Conservation (phyloP, 2,888 invertebrate species). For the Drosophila borealis region DNA sequence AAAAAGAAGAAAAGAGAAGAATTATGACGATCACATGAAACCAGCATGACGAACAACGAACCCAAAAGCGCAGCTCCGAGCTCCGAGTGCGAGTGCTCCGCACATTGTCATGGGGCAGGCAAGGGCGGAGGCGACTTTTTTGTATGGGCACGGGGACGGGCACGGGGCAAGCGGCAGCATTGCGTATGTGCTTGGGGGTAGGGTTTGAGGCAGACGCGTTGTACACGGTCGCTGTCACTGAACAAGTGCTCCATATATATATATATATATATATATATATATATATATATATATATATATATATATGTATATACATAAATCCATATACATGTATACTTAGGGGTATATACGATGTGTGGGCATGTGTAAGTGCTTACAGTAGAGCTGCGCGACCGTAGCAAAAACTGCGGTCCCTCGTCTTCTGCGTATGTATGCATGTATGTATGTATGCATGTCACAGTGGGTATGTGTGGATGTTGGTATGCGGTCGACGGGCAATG, state of each 20-base stretch:
- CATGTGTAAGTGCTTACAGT: slow-evolving; percentile 13
- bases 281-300: slow-evolving; percentile 25
- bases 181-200: slow-evolving; percentile 24
- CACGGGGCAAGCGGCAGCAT: slow-evolving; percentile 12
- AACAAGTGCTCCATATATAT: slow-evolving; percentile 59
- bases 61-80: slow-evolving; percentile 56
- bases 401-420: slow-evolving; percentile 50
- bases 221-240: slow-evolving; percentile 41
- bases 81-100: background rate
- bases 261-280: slow-evolving; percentile 25
- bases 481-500: slow-evolving; percentile 58
- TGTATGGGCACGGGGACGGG: background rate
- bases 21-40: slow-evolving; percentile 71
- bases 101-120: slow-evolving; percentile 10
- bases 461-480: slow-evolving; percentile 12
- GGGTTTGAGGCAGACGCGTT: slow-evolving; percentile 18
- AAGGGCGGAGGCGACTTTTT: slow-evolving; percentile 9
- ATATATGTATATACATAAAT: slow-evolving; percentile 8
- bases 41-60: slow-evolving; percentile 80
- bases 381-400: slow-evolving; percentile 44
- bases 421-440: slow-evolving; percentile 24
- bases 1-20: slow-evolving; percentile 27
- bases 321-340: slow-evolving; percentile 1
- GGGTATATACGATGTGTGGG: slow-evolving; percentile 7
- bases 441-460: slow-evolving; percentile 9